These are phyloP conservation scores for Dendrophyllia cribrosa DNA, from an alignment of 64 coral and sea anemone genomes.

Conservation along the genomic window DNA sequence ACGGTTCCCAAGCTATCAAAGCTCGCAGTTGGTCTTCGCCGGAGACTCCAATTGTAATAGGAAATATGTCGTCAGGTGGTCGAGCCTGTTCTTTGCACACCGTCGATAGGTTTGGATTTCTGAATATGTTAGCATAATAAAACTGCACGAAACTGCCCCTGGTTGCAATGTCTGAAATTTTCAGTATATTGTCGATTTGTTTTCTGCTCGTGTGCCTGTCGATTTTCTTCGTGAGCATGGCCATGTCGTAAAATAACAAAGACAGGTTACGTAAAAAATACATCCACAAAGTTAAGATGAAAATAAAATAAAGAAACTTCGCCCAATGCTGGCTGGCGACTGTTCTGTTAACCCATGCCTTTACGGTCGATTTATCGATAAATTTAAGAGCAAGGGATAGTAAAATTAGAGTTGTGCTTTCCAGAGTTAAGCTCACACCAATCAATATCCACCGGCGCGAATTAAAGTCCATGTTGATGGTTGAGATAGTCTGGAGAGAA, in stretches of 20 bases:
- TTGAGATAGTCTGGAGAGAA: constrained; percentile 26
- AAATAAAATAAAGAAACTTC: constrained; percentile 43
- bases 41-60: not conserved
- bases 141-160: constrained; percentile 86
- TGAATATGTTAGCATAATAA: constrained; percentile 84
- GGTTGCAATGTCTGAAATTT: constrained; percentile 52
- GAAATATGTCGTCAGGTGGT: not conserved
- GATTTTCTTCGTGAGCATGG: constrained; percentile 66
- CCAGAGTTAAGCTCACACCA: constrained; percentile 56
- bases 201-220: not conserved
- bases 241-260: constrained; percentile 73
- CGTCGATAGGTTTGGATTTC: constrained; percentile 55
- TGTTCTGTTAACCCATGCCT: constrained; percentile 59
- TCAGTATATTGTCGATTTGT: constrained; percentile 62
- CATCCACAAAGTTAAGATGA: constrained; percentile 41
- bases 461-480: constrained; percentile 33
- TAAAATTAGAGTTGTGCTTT: constrained; percentile 54
- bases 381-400: constrained; percentile 76
- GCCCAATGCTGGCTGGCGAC: not conserved
- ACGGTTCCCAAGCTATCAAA: constrained; percentile 18
- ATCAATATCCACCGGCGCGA: constrained; percentile 1
- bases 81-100: constrained; percentile 21
- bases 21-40: not conserved
- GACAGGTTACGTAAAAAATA: constrained; percentile 77
- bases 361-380: constrained; percentile 58